Evolutionary conservation across 2,888 invertebrate species (phyloP).

Genomic region (Phrixothrix hirtus): DNA sequence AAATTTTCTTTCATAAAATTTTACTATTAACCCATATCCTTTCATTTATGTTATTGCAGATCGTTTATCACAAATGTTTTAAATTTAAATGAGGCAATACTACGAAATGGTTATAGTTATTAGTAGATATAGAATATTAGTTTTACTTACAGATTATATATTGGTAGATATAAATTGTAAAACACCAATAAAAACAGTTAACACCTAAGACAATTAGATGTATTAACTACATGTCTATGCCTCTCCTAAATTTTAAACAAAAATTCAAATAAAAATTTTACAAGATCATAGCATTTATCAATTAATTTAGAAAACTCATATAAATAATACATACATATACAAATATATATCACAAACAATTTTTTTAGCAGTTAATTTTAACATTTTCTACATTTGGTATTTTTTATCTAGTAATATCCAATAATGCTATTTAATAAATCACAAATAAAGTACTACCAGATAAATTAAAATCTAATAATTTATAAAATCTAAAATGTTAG

Average conservation of each 20-base stretch:
- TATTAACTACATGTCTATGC: constrained; percentile 51
- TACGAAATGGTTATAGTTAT: constrained; percentile 19
- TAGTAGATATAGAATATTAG: constrained; percentile 14
- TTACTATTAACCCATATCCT: constrained; percentile 15
- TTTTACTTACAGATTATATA: constrained; percentile 21
- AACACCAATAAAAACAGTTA: constrained; percentile 35
- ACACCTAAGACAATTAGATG: constrained; percentile 35
- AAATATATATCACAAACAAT: too few relatives aligned
- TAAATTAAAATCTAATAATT: too few relatives aligned
- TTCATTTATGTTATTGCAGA: constrained; percentile 28
- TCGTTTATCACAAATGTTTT: constrained; percentile 31
- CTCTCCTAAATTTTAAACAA: constrained; percentile 48
- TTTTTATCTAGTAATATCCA: too few relatives aligned
- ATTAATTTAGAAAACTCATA: too few relatives aligned
- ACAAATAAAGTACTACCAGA: too few relatives aligned
- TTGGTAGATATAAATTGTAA: constrained; percentile 22
- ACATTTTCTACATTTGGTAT: too few relatives aligned
- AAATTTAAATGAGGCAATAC: constrained; percentile 24
- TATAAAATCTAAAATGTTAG: constrained; percentile 25
- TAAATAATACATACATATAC: too few relatives aligned
- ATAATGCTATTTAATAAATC: too few relatives aligned
- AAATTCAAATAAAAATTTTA: neutral
- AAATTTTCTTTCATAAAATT: constrained; percentile 7
- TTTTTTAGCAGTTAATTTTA: too few relatives aligned
- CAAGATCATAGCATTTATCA: too few relatives aligned